These are phyloP conservation scores for Eupithecia abbreviata DNA, from an alignment of 2,888 invertebrate genomes.

Conservation along the genomic window DNA sequence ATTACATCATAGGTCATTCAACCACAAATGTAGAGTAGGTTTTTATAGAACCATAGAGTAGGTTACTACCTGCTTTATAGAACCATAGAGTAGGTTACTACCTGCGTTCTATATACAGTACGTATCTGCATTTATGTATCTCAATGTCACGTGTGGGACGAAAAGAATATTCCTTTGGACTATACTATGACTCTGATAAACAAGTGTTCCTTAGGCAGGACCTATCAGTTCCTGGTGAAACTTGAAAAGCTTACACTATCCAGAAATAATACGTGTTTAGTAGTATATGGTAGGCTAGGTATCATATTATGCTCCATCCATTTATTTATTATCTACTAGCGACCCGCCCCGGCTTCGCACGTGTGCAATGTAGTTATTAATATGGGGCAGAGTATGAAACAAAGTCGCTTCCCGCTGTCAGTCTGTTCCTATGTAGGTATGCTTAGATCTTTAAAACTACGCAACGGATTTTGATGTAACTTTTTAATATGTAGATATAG, in stretches of 20 bases:
- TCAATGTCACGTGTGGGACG: not conserved
- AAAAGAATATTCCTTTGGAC: not conserved
- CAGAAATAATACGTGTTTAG: not conserved
- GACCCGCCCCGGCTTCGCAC: too few relatives aligned
- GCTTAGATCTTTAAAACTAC: too few relatives aligned
- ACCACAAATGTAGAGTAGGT: slow-evolving; percentile 1
- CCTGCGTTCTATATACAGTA: not conserved
- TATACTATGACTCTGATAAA: not conserved
- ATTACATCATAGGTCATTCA: slow-evolving; percentile 33
- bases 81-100: not conserved
- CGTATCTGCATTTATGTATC: not conserved
- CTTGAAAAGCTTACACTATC: not conserved
- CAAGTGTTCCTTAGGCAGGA: not conserved
- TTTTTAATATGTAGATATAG: too few relatives aligned
- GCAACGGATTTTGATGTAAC: too few relatives aligned
- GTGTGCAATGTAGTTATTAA: too few relatives aligned
- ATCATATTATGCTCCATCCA: too few relatives aligned
- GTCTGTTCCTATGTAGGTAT: too few relatives aligned
- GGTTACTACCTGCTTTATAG: not conserved
- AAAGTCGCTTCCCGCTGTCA: too few relatives aligned
- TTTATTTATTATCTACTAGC: too few relatives aligned
- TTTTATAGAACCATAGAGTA: slow-evolving; percentile 8
- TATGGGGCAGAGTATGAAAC: too few relatives aligned
- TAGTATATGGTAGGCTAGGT: too few relatives aligned
- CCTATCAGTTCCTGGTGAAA: not conserved